Conservation (phyloP, 1,140 invertebrate genomes). For the Anastatus disparis region DNA sequence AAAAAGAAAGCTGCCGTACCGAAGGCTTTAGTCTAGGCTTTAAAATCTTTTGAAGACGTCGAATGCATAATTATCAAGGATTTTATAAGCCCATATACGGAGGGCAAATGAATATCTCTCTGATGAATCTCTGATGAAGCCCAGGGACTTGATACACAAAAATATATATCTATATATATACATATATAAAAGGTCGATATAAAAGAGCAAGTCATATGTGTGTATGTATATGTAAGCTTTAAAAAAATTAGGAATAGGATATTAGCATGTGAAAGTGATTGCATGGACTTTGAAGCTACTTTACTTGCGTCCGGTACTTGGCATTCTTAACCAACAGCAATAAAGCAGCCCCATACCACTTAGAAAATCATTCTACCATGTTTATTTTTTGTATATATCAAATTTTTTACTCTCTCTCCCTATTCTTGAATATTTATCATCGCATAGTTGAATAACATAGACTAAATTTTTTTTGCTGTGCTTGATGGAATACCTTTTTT, state of each 20-base stretch:
- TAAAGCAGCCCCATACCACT: not conserved
- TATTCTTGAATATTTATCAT: slow-evolving; percentile 23
- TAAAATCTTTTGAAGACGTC: slow-evolving; percentile 13
- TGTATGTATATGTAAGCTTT: too few species aligned
- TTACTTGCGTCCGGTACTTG: not conserved
- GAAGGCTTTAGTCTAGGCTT: not conserved
- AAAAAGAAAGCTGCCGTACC: too few species aligned
- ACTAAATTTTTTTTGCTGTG: not conserved
- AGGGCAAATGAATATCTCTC: not conserved
- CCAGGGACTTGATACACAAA: too few species aligned
- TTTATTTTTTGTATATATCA: too few species aligned
- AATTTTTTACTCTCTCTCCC: too few species aligned
- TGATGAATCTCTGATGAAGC: too few species aligned
- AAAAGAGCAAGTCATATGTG: too few species aligned
- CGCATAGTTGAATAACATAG: not conserved
- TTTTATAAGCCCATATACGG: not conserved
- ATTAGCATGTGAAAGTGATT: slow-evolving; percentile 30
- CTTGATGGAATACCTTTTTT: too few species aligned
- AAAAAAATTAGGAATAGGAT: not conserved
- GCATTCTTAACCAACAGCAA: slow-evolving; percentile 1
- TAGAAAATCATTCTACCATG: not conserved
- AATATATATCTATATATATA: too few species aligned
- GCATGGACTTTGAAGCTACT: slow-evolving; percentile 12
- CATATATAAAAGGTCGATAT: too few species aligned
- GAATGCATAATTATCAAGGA: slow-evolving; percentile 19